Percentiles rank a stretch among this genome's conserved stretches.
These are phyloP conservation scores for Acleris literana DNA, from an alignment of 2,888 invertebrate species.

Conservation along the genomic window DNA sequence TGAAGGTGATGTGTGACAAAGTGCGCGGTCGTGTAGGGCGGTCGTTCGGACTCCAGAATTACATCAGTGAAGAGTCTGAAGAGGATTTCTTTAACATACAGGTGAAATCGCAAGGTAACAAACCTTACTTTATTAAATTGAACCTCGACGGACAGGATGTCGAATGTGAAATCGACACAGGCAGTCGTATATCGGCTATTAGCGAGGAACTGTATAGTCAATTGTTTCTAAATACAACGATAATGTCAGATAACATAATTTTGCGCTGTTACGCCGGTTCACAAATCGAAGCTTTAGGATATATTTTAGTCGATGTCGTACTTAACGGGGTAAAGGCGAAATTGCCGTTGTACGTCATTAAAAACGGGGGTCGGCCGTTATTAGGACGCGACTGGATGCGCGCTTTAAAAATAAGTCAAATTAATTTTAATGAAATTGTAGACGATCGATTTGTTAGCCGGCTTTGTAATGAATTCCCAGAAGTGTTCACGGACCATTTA, in stretches of 20 bases:
- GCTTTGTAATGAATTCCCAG: constrained; percentile 30
- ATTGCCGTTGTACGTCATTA: constrained; percentile 32
- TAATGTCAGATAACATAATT: constrained; percentile 6
- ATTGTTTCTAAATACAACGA: neutral
- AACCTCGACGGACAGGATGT: neutral
- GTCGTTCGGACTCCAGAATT: neutral
- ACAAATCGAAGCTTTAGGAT: constrained; percentile 29
- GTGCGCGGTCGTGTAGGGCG: neutral
- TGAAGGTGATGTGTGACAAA: neutral
- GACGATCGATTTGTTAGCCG: constrained; percentile 28
- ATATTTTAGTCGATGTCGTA: constrained; percentile 25
- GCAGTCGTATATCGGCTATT: neutral
- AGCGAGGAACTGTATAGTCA: neutral
- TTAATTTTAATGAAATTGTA: constrained; percentile 24
- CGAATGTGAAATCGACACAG: neutral
- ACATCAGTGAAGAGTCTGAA: neutral
- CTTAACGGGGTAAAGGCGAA: constrained; percentile 7
- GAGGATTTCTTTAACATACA: neutral
- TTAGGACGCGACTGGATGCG: constrained; percentile 32
- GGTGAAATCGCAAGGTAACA: constrained; percentile 1
- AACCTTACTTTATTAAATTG: neutral
- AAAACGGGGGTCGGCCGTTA: constrained; percentile 20
- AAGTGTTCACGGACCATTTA: constrained; percentile 29
- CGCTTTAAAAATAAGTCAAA: constrained; percentile 26
- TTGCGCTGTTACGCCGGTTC: constrained; percentile 31